Evolutionary conservation across 2,797 vertebrate species (phyloP).

Genomic region (Silurus aristotelis): DNA sequence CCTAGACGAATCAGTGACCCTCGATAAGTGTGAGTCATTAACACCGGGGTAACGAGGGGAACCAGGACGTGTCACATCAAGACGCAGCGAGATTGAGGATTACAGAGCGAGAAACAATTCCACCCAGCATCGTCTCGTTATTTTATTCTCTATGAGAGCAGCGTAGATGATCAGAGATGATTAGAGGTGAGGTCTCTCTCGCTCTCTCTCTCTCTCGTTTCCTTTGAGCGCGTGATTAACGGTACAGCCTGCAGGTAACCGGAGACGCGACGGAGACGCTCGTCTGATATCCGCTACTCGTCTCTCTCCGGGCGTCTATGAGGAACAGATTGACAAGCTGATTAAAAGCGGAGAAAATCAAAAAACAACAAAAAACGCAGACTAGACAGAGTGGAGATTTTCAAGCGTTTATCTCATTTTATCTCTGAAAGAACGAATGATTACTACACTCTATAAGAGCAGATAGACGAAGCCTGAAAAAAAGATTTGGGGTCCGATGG

Average conservation of each 20-base stretch:
- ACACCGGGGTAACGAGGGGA: not conserved
- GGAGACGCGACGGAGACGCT: not conserved
- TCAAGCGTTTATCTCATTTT: not conserved
- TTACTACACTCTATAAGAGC: not conserved
- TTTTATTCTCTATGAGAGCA: not conserved
- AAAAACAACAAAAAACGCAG: not conserved
- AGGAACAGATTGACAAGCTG: slow-evolving; percentile 18
- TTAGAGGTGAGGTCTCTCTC: not conserved
- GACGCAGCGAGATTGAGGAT: not conserved
- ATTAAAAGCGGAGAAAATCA: slow-evolving; percentile 27
- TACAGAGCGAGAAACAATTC: not conserved
- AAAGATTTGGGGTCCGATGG: too few relatives aligned
- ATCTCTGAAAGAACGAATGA: not conserved
- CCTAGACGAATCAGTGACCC: not conserved
- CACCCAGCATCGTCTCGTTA: not conserved
- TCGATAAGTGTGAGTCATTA: not conserved
- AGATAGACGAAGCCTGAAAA: not conserved
- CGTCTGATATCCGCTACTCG: not conserved
- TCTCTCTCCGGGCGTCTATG: slow-evolving; percentile 17
- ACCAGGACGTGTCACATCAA: not conserved
- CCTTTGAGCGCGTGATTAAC: not conserved
- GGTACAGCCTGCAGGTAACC: slow-evolving; percentile 5
- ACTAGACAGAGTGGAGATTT: not conserved
- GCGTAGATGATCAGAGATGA: not conserved
- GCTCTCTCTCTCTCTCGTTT: not conserved